phyloP scores from a whole-genome alignment of 1,140 invertebrate genomes.

The Drosophila punjabiensis region DNA sequence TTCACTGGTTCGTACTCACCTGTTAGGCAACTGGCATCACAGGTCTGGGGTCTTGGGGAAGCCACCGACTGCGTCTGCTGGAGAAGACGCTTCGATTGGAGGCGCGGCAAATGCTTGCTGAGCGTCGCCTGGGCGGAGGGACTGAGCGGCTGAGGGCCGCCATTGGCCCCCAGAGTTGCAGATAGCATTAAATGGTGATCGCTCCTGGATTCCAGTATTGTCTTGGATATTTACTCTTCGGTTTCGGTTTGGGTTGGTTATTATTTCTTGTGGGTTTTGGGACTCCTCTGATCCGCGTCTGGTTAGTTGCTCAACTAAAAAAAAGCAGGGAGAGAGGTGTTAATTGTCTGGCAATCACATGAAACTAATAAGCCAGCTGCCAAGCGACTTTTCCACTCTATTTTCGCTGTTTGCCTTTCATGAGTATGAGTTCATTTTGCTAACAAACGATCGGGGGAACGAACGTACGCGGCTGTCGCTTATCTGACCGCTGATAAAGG shows the following conservation, averaged over 20 bases:
- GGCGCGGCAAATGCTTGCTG: slow-evolving; percentile 81
- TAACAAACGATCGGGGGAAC: slow-evolving; percentile 33
- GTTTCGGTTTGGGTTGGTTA: neutral
- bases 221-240: slow-evolving; percentile 12
- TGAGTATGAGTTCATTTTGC: slow-evolving; percentile 52
- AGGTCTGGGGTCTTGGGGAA: slow-evolving; percentile 64
- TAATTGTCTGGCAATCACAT: slow-evolving; percentile 71
- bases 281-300: slow-evolving; percentile 30
- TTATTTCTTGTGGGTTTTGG: neutral
- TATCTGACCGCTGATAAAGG: slow-evolving; percentile 69
- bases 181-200: slow-evolving; percentile 75
- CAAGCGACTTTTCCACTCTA: slow-evolving; percentile 47
- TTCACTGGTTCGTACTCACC: slow-evolving; percentile 47
- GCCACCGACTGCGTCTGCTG: slow-evolving; percentile 54
- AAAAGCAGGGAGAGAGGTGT: slow-evolving; percentile 37
- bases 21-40: slow-evolving; percentile 77
- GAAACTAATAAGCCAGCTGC: slow-evolving; percentile 69
- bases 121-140: slow-evolving; percentile 83
- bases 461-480: slow-evolving; percentile 30
- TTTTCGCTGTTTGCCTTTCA: slow-evolving; percentile 53
- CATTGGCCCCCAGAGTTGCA: slow-evolving; percentile 76
- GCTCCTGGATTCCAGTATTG: slow-evolving; percentile 29
- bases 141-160: slow-evolving; percentile 76
- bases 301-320: slow-evolving; percentile 61
- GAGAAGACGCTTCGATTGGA: slow-evolving; percentile 76